Conservation (phyloP, 2,797 vertebrate species). For the Typhlichthys subterraneus region DNA sequence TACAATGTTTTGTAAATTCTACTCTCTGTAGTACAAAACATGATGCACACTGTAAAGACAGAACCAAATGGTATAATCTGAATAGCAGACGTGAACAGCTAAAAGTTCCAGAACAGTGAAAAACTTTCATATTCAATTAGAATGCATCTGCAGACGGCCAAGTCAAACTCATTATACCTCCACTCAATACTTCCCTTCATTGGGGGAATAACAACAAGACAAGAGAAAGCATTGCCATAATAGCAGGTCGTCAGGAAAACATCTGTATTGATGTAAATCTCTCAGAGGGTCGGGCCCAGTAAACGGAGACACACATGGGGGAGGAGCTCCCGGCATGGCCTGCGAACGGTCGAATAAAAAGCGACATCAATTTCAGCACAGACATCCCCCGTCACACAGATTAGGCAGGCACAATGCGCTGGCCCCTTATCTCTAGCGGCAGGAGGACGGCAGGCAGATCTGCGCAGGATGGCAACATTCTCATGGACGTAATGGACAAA, state of each 20-base stretch:
- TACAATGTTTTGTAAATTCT: too few species aligned
- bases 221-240: slow-evolving; percentile 45
- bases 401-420: slow-evolving; percentile 99
- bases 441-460: slow-evolving; percentile 99
- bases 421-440: slow-evolving; percentile 98
- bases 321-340: slow-evolving; percentile 88
- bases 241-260: slow-evolving; percentile 66
- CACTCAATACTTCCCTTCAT: too few species aligned
- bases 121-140: slow-evolving; percentile 16
- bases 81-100: slow-evolving; percentile 14
- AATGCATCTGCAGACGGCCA: neutral
- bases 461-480: slow-evolving; percentile 99
- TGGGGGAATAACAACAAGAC: slow-evolving; percentile 3
- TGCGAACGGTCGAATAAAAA: slow-evolving; percentile 97
- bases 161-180: slow-evolving; percentile 38
- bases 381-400: slow-evolving; percentile 99
- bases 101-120: slow-evolving; percentile 1
- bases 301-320: slow-evolving; percentile 80
- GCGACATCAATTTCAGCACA: slow-evolving; percentile 99
- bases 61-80: neutral
- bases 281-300: slow-evolving; percentile 77
- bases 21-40: too few species aligned
- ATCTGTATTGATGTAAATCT: slow-evolving; percentile 81
- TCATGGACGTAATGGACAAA: slow-evolving; percentile 99
- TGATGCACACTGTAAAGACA: too few species aligned